Evolutionary conservation across 1,140 invertebrate species (phyloP), one percentile per base, ranked within the genome.

Genomic region (Drosophila ohnishii): DNA sequence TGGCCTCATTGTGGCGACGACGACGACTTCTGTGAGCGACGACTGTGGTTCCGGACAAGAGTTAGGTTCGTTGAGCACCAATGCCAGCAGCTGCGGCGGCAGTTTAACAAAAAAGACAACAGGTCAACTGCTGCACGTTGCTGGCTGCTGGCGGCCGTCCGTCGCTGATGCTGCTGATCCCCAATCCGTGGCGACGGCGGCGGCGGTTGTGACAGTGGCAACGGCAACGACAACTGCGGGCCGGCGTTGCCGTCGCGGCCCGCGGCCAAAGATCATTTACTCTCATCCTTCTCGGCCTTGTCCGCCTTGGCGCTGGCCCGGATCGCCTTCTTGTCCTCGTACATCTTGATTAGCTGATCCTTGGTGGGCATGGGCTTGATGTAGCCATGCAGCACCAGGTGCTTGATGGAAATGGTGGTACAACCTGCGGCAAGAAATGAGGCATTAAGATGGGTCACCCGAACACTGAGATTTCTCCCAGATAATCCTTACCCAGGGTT

Each of bases 331-430:
- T 92, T 92, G 58, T 94, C 92, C 57, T 92, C 88, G 67, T 94
- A 93, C 91, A 95, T 93, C 76, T 94, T 91, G 59, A 93, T 93
- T 2, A 95, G 80, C 75, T 94, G 90, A 39, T 93, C 92, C 61
- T 92, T 93, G 19, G 92, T 92, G 5, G 94, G 93, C 39, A 94
- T 92, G 28, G 94, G 94, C 87, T 94, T 94, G 61, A 96, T 95
- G 66, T 94, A 94, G 6, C 95, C 95, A 70, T 92, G 92, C 64
- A 93, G 93, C 55, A 93, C 93, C 45, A 96, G 86, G 75, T 95
- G 95, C 66, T 94, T 95, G 25, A 96, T 95, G 6, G 94, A 93
- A 34, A 95, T 78, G 28, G 95, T 95, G 40, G 95, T 95, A n/a
- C 95, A 95, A 37, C 94, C 94, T 92, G 61, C 0, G 22, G 37